Evolutionary conservation across 1,140 invertebrate species (phyloP).

Genomic region (Cheumatopsyche charites): DNA sequence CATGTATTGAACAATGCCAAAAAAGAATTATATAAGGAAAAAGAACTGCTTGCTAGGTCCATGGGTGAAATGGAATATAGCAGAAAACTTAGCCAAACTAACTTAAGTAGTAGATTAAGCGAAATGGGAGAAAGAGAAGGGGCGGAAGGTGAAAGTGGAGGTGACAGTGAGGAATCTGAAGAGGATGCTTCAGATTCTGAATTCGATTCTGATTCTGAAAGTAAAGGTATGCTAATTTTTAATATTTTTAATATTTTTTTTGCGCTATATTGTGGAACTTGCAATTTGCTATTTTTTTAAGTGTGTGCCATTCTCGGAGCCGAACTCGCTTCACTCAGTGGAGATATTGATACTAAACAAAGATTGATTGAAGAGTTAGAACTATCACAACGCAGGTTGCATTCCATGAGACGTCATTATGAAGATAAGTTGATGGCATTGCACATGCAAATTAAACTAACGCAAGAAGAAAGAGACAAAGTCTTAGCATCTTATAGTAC

Average conservation of each 20-base stretch:
- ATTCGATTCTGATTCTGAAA: constrained; percentile 61
- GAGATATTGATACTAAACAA: constrained; percentile 91
- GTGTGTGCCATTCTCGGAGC: constrained; percentile 58
- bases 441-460: constrained; percentile 86
- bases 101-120: constrained; percentile 56
- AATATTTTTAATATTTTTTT: not conserved
- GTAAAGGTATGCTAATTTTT: constrained; percentile 54
- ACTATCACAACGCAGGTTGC: constrained; percentile 80
- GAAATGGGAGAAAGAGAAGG: constrained; percentile 63
- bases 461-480: constrained; percentile 92
- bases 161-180: constrained; percentile 64
- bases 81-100: constrained; percentile 46
- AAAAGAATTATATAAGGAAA: constrained; percentile 61
- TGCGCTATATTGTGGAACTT: constrained; percentile 12
- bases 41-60: constrained; percentile 58
- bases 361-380: constrained; percentile 94
- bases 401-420: constrained; percentile 87
- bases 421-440: constrained; percentile 92
- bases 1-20: constrained; percentile 64
- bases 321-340: constrained; percentile 83
- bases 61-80: constrained; percentile 60
- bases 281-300: constrained; percentile 26
- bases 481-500: constrained; percentile 72
- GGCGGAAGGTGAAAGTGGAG: constrained; percentile 65
- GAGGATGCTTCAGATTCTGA: constrained; percentile 52